Base-by-base conservation (phyloP, 2,113 vertebrate species). In the western clawed frog (Xenopus tropicalis) region DNA sequence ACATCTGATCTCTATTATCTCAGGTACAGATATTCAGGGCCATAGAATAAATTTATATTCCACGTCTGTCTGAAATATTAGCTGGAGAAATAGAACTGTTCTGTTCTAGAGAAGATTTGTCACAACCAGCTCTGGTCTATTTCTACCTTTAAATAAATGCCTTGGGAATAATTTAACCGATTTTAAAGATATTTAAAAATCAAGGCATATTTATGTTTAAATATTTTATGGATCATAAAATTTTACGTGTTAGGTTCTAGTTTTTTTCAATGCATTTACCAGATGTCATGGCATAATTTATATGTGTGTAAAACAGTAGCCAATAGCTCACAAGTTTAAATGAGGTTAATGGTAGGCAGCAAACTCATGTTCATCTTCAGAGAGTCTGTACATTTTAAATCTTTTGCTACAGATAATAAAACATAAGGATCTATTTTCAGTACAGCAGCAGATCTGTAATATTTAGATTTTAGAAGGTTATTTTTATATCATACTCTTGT, bases 1-100 rank as follows among this genome's bases (percentile, higher is more conserved):
- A 61, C 22, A 61, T 61, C 58, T 61, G 58, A 61, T 61, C 58
- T 24, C 14, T 61, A 61, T 61, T 23, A 21, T 23, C 1, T 61
- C 22, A 24, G 21, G 58, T 23, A 61, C 23, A 61, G 23, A 61
- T 24, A 24, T 23, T 25, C 1, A 23, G 3, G 14, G 23, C 10
- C 7, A 14, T 22, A 11, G 58, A 14, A 14, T 23, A 61, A 22
- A 61, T 61, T 14, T 61, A 61, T 14, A 61, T 23, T 4, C 22
- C 14, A 23, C 13, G 22, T 24, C 58, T 22, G 58, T 24, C 21
- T 61, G 22, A 61, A 23, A 13, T 22, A 61, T 24, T 24, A 24
- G 22, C 22, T 22, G 20, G 7, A 23, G 58, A 61, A 23, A 61
- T 61, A 23, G 21, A 23, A 24, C 58, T 25, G 58, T 25, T 25